A percentile compares a stretch with the other conserved stretches of the same genome.
Evolutionary conservation across 2,113 vertebrate species (phyloP).

Genomic region (Reinhardtius hippoglossoides): DNA sequence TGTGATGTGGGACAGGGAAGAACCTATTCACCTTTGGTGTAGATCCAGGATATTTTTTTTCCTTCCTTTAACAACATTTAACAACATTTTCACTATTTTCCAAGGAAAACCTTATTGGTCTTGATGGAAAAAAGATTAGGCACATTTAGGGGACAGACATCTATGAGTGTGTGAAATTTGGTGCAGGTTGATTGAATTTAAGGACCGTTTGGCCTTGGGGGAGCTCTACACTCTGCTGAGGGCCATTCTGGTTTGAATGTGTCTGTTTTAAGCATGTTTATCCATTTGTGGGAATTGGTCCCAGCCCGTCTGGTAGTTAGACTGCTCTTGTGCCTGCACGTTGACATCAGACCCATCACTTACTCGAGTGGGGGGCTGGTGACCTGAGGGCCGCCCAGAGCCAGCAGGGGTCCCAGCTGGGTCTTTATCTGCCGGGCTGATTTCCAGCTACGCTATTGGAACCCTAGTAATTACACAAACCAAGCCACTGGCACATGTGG

Average conservation of each 20-base stretch:
- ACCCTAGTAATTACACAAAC: conserved; percentile 72
- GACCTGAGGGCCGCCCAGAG: conserved; percentile 52
- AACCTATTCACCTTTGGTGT: too few species aligned
- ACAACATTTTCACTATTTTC: too few species aligned
- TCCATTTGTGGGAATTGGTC: conserved; percentile 13
- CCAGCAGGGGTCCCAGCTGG: conserved; percentile 77
- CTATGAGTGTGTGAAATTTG: too few species aligned
- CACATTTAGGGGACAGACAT: too few species aligned
- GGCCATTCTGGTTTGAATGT: not conserved
- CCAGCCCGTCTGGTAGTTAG: not conserved
- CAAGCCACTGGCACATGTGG: conserved; percentile 65
- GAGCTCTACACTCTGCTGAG: too few species aligned
- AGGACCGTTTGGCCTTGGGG: too few species aligned
- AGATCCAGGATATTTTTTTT: too few species aligned
- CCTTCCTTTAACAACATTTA: too few species aligned
- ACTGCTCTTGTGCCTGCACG: conserved; percentile 17
- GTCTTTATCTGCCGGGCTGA: conserved; percentile 74
- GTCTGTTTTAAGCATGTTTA: not conserved
- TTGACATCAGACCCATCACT: conserved; percentile 51
- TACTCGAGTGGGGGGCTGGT: conserved; percentile 45
- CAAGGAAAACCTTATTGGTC: too few species aligned
- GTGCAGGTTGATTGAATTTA: too few species aligned
- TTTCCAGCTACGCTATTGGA: conserved; percentile 68
- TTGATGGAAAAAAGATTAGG: too few species aligned
- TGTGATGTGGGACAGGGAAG: too few species aligned